phyloP scores from a whole-genome alignment of 2,888 invertebrate genomes.

The Dasypolia templi region DNA sequence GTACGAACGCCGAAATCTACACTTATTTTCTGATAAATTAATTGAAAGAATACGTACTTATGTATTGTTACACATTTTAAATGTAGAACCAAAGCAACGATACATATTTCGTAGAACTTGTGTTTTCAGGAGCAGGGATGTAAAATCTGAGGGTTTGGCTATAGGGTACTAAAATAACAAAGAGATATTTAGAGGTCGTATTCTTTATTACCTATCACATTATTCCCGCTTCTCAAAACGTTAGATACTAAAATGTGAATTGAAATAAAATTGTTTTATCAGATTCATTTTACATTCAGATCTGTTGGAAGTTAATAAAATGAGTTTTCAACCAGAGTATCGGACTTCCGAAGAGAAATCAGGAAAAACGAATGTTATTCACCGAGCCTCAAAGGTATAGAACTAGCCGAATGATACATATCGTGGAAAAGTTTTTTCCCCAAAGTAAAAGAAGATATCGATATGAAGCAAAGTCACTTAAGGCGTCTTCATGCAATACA shows the following conservation, averaged over 20 bases:
- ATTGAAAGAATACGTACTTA: conserved; percentile 17
- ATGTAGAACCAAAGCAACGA: conserved; percentile 15
- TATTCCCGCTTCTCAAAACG: conserved; percentile 47
- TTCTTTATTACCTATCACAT: conserved; percentile 52
- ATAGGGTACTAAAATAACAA: conserved; percentile 51
- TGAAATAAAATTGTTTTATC: conserved; percentile 47
- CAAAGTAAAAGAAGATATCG: conserved; percentile 12
- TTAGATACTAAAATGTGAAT: conserved; percentile 35
- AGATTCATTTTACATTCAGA: conserved; percentile 9
- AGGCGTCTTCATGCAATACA: conserved; percentile 3
- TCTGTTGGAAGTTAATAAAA: background rate
- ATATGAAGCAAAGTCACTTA: conserved; percentile 40
- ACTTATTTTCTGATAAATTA: conserved; percentile 15
- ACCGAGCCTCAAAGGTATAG: background rate
- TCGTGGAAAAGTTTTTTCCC: conserved; percentile 14
- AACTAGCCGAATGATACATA: conserved; percentile 19
- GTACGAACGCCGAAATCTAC: conserved; percentile 4
- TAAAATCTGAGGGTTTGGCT: conserved; percentile 3
- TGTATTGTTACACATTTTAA: background rate
- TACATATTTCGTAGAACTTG: background rate
- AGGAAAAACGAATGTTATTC: background rate
- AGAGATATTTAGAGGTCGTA: conserved; percentile 47
- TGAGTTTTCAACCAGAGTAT: conserved; percentile 11
- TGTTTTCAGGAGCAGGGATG: conserved; percentile 13
- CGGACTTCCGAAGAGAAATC: conserved; percentile 1